Base-by-base conservation (phyloP, 2,113 vertebrate genomes). In the Edolisoma coerulescens region DNA sequence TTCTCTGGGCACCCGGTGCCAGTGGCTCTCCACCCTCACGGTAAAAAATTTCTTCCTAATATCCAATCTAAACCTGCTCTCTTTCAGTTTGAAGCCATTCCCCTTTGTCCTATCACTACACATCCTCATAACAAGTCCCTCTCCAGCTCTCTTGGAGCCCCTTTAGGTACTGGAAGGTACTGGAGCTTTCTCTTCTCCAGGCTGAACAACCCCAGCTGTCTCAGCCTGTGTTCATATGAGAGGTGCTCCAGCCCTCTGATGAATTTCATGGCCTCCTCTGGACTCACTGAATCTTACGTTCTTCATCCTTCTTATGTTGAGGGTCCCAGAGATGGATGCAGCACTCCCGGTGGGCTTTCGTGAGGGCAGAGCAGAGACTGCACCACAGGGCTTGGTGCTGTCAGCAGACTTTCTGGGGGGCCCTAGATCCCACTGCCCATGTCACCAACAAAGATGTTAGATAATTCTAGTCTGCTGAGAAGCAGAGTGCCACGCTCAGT, bases 301-400 rank as follows among this genome's bases (percentile, higher is more conserved):
- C 67, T 44, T 41, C 1, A 0, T 59, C 39, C 32, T 44, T 52
- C 50, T 67, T 16, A 14, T 28, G 13, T 0, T 41, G 67, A 22
- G 53, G 15, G 22, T 30, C 24, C 27, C 47, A 74, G 60, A 54
- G 53, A 4, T 49, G 30, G 52, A 53, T 30, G 17, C 60, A 86
- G 10, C 13, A 28, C 26, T 33, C 53, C 68, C 80, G 30, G 7
- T 4, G 18, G 13, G n/a, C 18, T 37, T n/a, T 24, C 60, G 23
- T 32, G 17, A 53, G 16, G 5, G 35, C 53, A 79, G 60, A 45
- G 13, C 32, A 91, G 65, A 35, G 68, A 41, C 45, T 23, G 60
- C 60, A 74, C 13, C 53, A 17, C 50, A 41, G 52, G 73, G 12
- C 67, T 23, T 41, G 45, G 47, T 17, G 45, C 2, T 3, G 1